These are phyloP conservation scores for Labeo catla DNA, from an alignment of 2,113 vertebrate genomes.

Conservation along the genomic window DNA sequence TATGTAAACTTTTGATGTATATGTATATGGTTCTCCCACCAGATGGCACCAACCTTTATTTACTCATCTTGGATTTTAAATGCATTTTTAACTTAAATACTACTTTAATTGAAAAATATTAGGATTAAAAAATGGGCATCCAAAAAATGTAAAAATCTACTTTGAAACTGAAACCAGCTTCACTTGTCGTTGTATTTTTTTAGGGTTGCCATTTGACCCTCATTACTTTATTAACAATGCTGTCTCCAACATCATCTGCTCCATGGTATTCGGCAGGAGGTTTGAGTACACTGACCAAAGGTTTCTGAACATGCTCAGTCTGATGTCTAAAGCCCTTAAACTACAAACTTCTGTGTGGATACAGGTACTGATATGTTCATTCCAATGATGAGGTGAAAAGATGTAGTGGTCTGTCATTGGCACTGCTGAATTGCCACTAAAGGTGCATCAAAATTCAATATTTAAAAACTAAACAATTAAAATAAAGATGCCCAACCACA, in stretches of 20 bases:
- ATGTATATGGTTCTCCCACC: no score
- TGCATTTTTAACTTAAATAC: no score
- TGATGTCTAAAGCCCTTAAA: constrained; percentile 53
- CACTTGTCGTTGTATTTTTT: background rate
- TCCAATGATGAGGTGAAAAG: background rate
- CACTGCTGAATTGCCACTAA: background rate
- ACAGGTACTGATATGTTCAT: constrained; percentile 66
- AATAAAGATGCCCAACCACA: background rate
- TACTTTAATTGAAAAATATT: no score
- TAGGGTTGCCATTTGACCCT: constrained; percentile 59
- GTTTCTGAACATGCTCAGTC: constrained; percentile 75
- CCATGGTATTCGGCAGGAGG: constrained; percentile 79
- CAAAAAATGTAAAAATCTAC: background rate
- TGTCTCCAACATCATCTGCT: constrained; percentile 84
- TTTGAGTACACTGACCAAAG: constrained; percentile 77
- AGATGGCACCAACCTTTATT: no score
- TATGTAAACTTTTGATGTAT: no score
- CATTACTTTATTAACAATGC: constrained; percentile 77
- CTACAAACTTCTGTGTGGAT: constrained; percentile 65
- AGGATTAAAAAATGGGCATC: no score
- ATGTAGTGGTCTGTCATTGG: background rate
- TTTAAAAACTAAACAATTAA: background rate
- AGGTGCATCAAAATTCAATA: background rate
- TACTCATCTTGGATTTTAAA: no score
- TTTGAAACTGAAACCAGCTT: background rate